Base-by-base conservation (phyloP, 2,888 invertebrate genomes). In the Conistra vaccinii region DNA sequence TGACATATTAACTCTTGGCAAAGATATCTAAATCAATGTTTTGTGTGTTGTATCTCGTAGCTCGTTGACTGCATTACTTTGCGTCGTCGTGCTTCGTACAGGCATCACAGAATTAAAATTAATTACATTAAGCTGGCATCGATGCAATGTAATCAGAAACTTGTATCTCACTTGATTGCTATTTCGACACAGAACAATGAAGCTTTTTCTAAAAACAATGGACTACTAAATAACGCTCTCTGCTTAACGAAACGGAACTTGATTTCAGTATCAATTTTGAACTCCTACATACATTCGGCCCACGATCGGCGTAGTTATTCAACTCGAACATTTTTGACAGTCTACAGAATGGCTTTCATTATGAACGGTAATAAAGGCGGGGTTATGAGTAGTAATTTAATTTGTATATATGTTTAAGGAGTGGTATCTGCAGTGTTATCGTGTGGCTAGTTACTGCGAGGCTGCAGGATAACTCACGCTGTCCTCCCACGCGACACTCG, bases 261-360 rank as follows among this genome's bases (percentile, higher is more conserved):
- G 85, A 90, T 92, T 92, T 93, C 87, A 88, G 89, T 89, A 92
- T 92, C 87, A 91, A 91, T 93, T 91, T 88, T 65, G 81, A 84
- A 92, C 94, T 91, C 94, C 94, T 92, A 94, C 95, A 90, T 92
- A 94, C 95, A 90, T 90, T 85, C 91, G 78, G 73, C 94, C 93
- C 91, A 94, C 87, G 62, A 73, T 35, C 69, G 58, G 62, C 75
- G 57, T 39, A 87, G 83, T 90, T 90, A 89, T 88, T 89, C 87
- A 90, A 92, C 89, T 90, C 84, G 86, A 87, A 86, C 79, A 76
- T 60, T 80, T 82, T 87, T 90, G 90, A 87, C 89, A 89, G 89
- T 89, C 84, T 87, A 90, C 88, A 84, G 87, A 92, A 90, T 85
- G 87, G 78, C 85, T 87, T 88, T 90, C 86, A 92, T 92, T 91